Conservation (phyloP, 2,797 vertebrate species). For the Buceros bicornis region DNA sequence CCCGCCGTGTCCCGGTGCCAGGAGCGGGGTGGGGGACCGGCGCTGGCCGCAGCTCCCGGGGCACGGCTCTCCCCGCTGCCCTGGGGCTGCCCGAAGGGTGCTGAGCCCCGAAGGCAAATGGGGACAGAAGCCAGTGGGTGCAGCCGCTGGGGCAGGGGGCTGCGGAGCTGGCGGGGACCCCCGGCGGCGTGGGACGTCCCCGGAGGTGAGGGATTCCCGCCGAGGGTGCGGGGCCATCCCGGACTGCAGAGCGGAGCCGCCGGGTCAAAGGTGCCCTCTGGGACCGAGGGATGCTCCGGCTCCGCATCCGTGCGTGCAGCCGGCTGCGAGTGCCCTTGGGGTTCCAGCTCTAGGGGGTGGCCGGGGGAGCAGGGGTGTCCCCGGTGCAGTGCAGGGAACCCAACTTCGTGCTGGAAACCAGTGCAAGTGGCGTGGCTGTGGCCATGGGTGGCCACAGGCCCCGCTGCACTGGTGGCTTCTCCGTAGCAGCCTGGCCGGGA, state of each 20-base stretch:
- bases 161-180: not conserved
- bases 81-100: not conserved
- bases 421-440: not conserved
- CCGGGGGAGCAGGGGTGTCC: not conserved
- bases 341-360: not conserved
- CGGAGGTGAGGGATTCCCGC: not conserved
- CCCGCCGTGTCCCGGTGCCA: not conserved
- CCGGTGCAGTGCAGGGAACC: not conserved
- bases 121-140: not conserved
- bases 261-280: not conserved
- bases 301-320: not conserved
- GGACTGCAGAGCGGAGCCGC: not conserved
- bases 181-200: not conserved
- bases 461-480: not conserved
- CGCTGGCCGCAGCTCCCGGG: not conserved
- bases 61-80: not conserved
- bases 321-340: not conserved
- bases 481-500: slow-evolving; percentile 15
- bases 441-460: not conserved
- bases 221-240: no score
- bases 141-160: not conserved
- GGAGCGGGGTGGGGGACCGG: not conserved
- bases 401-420: not conserved
- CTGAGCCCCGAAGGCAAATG: not conserved
- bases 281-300: not conserved